phyloP scores from a whole-genome alignment of 2,888 invertebrate genomes.

The Andrena chrysosceles region DNA sequence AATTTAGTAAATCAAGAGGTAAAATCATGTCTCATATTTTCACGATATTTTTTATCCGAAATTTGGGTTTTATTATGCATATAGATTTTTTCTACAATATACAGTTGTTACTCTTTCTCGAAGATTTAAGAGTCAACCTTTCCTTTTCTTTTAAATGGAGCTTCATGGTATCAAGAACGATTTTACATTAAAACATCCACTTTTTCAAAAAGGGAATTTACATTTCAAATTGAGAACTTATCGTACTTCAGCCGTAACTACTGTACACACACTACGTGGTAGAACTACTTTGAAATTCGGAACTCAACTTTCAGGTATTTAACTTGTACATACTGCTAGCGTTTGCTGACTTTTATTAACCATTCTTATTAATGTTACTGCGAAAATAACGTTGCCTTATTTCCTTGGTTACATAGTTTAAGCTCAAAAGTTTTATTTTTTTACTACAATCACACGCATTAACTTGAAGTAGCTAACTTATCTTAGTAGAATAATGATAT shows the following conservation, averaged over 20 bases:
- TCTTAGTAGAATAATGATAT: too few species aligned
- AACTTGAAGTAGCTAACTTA: too few species aligned
- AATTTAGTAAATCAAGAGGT: too few species aligned
- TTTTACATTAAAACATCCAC: too few species aligned
- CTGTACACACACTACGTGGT: neutral
- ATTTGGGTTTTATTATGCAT: too few species aligned
- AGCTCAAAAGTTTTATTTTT: too few species aligned
- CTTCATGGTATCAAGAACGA: neutral
- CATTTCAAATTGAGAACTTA: constrained; percentile 1
- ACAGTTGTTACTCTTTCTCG: neutral
- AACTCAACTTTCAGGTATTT: constrained; percentile 7
- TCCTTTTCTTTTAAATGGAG: neutral
- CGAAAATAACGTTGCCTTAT: neutral
- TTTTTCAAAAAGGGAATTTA: neutral
- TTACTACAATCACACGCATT: too few species aligned
- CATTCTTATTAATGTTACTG: neutral
- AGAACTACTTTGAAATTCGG: neutral
- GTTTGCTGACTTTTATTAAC: constrained; percentile 20
- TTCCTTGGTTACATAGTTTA: neutral
- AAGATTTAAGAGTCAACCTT: neutral
- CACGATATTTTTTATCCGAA: too few species aligned
- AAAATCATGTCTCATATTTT: too few species aligned
- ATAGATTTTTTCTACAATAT: too few species aligned
- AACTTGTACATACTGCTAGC: neutral
- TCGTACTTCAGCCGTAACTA: neutral